Percentiles rank a stretch among this genome's conserved stretches.
These are phyloP conservation scores for Caiman crocodilus DNA, from an alignment of 2,797 vertebrate genomes.

Conservation along the genomic window DNA sequence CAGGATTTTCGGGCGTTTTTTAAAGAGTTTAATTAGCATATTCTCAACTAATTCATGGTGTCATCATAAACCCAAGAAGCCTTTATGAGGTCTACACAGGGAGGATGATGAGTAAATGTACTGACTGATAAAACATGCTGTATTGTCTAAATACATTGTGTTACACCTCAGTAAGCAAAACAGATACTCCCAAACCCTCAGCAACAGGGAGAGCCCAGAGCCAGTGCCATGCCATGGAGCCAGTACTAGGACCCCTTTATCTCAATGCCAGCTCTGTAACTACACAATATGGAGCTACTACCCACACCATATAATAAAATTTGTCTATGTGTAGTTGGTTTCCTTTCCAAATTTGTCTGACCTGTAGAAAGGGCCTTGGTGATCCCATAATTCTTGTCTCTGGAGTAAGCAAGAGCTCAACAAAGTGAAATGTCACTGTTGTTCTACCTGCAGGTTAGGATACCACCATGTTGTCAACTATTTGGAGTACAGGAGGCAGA, in stretches of 20 bases:
- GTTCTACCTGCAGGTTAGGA: not conserved
- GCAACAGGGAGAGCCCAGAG: no score
- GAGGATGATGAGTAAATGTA: not conserved
- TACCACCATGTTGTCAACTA: no score
- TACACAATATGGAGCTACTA: not conserved
- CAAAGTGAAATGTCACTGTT: not conserved
- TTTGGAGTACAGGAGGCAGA: not conserved
- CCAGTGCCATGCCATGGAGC: no score
- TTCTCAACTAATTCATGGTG: not conserved
- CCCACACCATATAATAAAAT: not conserved
- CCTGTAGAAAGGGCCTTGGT: not conserved
- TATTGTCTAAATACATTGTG: not conserved
- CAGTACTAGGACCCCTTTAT: not conserved
- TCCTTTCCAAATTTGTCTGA: not conserved
- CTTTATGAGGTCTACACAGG: not conserved
- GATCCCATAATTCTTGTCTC: not conserved
- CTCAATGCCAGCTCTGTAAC: no score
- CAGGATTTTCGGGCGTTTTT: not conserved
- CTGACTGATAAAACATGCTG: not conserved
- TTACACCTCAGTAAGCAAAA: not conserved
- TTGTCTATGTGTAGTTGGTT: not conserved
- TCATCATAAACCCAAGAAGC: not conserved
- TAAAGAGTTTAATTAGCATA: not conserved
- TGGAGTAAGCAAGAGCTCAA: constrained; percentile 4
- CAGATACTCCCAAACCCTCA: not conserved